Evolutionary conservation across 2,888 invertebrate genomes (phyloP).

Genomic region (Drosophila mettleri): DNA sequence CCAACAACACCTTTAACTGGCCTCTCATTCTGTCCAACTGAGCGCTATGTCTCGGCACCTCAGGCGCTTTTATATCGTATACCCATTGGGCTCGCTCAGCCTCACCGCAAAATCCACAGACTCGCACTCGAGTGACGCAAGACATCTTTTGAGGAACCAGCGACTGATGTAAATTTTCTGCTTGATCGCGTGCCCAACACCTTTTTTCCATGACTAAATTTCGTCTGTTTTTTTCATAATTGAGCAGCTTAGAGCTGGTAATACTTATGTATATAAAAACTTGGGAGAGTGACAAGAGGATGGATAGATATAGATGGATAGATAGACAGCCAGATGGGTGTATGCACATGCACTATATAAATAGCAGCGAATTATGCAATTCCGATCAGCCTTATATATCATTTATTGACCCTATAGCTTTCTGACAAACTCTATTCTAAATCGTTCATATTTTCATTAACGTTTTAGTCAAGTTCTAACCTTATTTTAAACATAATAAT

Average conservation of each 20-base stretch:
- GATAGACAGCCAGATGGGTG: background rate
- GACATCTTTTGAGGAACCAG: conserved; percentile 17
- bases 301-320: too few relatives aligned
- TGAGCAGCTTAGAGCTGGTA: conserved; percentile 7
- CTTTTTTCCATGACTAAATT: conserved; percentile 14
- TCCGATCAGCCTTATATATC: background rate
- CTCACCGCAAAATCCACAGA: conserved; percentile 61
- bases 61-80: conserved; percentile 57
- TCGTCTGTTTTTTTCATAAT: conserved; percentile 21
- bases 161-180: conserved; percentile 46
- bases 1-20: conserved; percentile 73
- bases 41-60: conserved; percentile 26
- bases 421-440: background rate
- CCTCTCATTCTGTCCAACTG: conserved; percentile 63
- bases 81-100: background rate
- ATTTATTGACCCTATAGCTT: background rate
- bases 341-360: background rate
- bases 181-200: conserved; percentile 48
- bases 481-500: too few relatives aligned
- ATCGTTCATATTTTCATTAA: too few relatives aligned
- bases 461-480: too few relatives aligned
- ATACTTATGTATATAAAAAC: background rate
- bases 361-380: background rate
- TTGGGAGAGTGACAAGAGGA: too few relatives aligned
- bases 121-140: conserved; percentile 57